Base-by-base conservation (phyloP, 2,888 invertebrate genomes). In the Cheilosia vulpina region DNA sequence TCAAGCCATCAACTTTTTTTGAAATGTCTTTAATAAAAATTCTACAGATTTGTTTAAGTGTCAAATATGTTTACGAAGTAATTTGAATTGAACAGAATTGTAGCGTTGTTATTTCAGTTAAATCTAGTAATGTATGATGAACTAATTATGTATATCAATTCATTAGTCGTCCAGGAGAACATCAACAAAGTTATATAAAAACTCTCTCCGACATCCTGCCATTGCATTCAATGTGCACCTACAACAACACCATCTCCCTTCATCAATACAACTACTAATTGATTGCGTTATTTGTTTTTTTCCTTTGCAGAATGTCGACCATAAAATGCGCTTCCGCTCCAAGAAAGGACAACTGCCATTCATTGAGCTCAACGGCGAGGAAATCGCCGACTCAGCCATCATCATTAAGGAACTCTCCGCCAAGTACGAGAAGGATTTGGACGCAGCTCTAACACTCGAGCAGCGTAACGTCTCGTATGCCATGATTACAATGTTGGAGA, bases 341-440 rank as follows among this genome's bases (percentile, higher is more conserved):
- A 97, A 97, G 94, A 98, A 98, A 92, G 98, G 98, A 58, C 97
- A 97, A 92, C 93, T 98, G 89, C 99, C 98, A 43, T 99, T 98
- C 93, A 94, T 99, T 88, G 98, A 98, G 92, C 92, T 98, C 85
- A 98, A 99, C 91, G 98, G 98, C 53, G 97, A 97, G 91, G 98
- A 98, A 93, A 96, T 98, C 88, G 96, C 98, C 60, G 98, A 98
- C 93, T 97, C 97, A 90, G 94, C 96, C 87, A 95, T 97, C 89
- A 98, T 98, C 90, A 96, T 98, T 90, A 96, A 97, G 90, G 97
- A 97, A 90, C 93, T 98, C 80, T 94, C 96, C 53, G 95, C 96
- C 90, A 96, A 96, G 90, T 97, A 96, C 91, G 95, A 94, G 89
- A 96, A 96, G 92, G 96, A 98, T 90, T 93, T 97, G 89, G 98